A percentile compares a stretch with the other conserved stretches of the same genome.
Evolutionary conservation across 1,140 invertebrate genomes (phyloP).

Genomic region (Gonioctena quinquepunctata): DNA sequence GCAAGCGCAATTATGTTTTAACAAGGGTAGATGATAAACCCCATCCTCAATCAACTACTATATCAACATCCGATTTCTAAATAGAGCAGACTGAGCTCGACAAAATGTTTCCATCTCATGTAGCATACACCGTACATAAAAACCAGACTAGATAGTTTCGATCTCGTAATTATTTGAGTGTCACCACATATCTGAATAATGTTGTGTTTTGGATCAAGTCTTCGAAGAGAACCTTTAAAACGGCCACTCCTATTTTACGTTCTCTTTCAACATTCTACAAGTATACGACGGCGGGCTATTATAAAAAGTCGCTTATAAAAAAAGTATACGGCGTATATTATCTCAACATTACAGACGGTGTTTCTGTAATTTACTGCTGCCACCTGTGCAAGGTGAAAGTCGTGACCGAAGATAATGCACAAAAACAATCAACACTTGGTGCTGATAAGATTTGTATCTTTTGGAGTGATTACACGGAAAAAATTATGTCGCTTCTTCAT

Average conservation of each 20-base stretch:
- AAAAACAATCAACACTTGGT: background rate
- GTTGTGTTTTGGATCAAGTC: background rate
- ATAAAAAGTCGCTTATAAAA: background rate
- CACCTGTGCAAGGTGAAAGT: background rate
- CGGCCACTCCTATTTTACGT: background rate
- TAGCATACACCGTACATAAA: no score
- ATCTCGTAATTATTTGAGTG: background rate
- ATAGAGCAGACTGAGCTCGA: no score
- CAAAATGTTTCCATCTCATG: no score
- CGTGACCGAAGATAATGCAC: background rate
- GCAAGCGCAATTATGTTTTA: no score
- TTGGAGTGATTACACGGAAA: no score
- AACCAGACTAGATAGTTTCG: no score
- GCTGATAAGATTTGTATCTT: no score
- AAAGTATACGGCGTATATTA: background rate
- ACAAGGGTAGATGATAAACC: no score
- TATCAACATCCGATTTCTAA: no score
- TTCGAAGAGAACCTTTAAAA: background rate
- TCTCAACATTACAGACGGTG: background rate
- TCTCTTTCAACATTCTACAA: conserved; percentile 10
- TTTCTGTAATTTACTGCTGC: background rate
- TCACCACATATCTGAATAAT: background rate
- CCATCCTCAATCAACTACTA: no score
- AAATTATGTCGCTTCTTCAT: no score
- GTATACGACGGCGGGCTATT: background rate